A percentile compares a stretch with the other conserved stretches of the same genome.
phyloP scores from a whole-genome alignment of 2,113 vertebrate species.

The Gnathonemus longibarbis region DNA sequence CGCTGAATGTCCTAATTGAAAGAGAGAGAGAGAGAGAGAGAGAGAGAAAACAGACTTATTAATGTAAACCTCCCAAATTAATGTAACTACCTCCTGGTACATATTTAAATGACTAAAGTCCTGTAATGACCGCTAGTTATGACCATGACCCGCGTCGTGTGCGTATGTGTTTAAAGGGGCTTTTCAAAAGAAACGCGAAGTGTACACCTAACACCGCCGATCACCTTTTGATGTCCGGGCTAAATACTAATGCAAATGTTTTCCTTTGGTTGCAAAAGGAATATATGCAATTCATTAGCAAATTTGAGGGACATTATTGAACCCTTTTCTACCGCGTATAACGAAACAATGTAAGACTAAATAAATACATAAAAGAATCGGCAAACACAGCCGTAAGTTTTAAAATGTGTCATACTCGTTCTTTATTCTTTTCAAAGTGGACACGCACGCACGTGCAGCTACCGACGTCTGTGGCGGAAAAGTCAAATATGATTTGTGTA shows the following conservation, averaged over 20 bases:
- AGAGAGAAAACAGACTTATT: slow-evolving; percentile 18
- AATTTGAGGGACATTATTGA: slow-evolving; percentile 28
- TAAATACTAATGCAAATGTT: slow-evolving; percentile 37
- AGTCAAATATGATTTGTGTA: not conserved
- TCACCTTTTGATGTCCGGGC: slow-evolving; percentile 40
- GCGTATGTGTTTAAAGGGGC: slow-evolving; percentile 2
- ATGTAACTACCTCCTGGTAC: slow-evolving; percentile 20
- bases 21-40: slow-evolving; percentile 4
- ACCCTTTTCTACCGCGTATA: slow-evolving; percentile 30
- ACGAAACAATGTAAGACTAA: not conserved
- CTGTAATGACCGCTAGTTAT: slow-evolving; percentile 15
- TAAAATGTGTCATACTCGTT: not conserved
- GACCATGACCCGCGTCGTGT: not conserved
- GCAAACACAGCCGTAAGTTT: not conserved
- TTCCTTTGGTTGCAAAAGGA: slow-evolving; percentile 20
- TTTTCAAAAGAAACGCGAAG: slow-evolving; percentile 20
- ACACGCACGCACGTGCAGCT: not conserved
- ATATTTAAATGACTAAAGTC: slow-evolving; percentile 19
- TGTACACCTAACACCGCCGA: slow-evolving; percentile 18
- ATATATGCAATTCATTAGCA: slow-evolving; percentile 30
- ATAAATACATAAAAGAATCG: not conserved
- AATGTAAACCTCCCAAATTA: slow-evolving; percentile 32
- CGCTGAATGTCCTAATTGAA: slow-evolving; percentile 27
- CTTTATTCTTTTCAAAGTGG: not conserved
- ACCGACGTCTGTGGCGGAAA: not conserved